Conservation (phyloP, 2,113 vertebrate genomes). For the Sinosuthora webbiana region DNA sequence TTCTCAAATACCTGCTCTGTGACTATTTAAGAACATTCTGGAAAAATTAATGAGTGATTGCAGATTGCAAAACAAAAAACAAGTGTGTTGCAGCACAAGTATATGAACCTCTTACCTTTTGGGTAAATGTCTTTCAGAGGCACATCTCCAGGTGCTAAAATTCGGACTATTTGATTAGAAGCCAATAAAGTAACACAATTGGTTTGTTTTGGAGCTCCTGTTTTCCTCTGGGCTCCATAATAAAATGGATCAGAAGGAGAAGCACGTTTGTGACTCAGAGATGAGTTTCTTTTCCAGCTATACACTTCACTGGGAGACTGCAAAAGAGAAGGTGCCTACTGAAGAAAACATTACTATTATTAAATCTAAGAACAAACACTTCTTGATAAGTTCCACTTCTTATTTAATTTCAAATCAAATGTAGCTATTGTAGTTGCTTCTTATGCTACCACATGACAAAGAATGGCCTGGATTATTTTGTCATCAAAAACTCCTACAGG, state of each 20-base stretch:
- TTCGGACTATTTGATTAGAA: conserved; percentile 88
- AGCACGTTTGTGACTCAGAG: conserved; percentile 65
- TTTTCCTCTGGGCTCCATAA: conserved; percentile 70
- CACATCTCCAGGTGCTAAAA: conserved; percentile 84
- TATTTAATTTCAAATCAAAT: not conserved
- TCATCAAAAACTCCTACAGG: not conserved
- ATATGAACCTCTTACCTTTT: conserved; percentile 81
- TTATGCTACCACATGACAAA: not conserved
- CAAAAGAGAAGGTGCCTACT: not conserved
- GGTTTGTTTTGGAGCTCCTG: conserved; percentile 71
- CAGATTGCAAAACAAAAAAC: not conserved
- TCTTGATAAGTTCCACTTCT: not conserved
- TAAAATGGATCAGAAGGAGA: conserved; percentile 72
- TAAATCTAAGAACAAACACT: not conserved
- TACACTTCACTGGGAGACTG: conserved; percentile 94
- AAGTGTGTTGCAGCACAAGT: not conserved
- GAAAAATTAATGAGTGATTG: not conserved
- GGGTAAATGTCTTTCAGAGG: conserved; percentile 90
- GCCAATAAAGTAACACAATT: conserved; percentile 85
- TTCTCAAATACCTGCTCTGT: not conserved
- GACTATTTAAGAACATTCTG: not conserved
- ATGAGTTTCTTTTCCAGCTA: conserved; percentile 82
- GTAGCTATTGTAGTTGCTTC: not conserved
- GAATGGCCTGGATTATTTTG: not conserved
- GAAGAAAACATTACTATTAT: not conserved